These are phyloP conservation scores for Eclectus roratus DNA, from an alignment of 2,113 vertebrate species.

Conservation along the genomic window DNA sequence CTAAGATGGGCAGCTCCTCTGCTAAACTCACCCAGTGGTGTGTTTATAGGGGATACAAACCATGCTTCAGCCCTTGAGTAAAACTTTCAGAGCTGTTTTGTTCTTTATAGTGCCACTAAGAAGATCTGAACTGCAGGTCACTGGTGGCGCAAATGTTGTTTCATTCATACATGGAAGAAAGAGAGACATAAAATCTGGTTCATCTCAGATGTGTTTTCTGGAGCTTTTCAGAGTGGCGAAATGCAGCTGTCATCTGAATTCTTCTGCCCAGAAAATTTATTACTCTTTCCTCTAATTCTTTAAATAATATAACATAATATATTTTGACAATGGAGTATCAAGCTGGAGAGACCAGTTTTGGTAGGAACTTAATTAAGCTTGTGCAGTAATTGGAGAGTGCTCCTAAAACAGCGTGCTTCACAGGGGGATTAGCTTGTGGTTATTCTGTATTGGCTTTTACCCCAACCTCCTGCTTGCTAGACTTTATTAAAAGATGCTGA, in stretches of 20 bases:
- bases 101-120: not conserved
- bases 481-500: slow-evolving; percentile 37
- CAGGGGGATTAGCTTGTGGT: not conserved
- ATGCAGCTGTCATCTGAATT: not conserved
- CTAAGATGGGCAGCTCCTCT: not conserved
- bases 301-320: not conserved
- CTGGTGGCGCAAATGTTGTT: not conserved
- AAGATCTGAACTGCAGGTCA: not conserved
- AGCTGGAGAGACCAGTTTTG: not conserved
- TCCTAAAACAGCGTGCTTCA: not conserved
- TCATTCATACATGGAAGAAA: not conserved
- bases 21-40: too few species aligned
- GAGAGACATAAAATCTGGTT: not conserved
- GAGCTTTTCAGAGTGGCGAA: not conserved
- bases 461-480: not conserved
- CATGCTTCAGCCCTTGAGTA: rapidly evolving
- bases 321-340: not conserved
- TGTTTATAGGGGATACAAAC: not conserved
- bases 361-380: slow-evolving; percentile 5
- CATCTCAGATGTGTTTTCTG: not conserved
- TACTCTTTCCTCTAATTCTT: not conserved
- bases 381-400: not conserved
- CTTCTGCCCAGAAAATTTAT: not conserved
- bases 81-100: not conserved
- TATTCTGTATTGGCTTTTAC: not conserved